Base-by-base conservation (phyloP, 1,140 invertebrate species). In the Drosophila varians region DNA sequence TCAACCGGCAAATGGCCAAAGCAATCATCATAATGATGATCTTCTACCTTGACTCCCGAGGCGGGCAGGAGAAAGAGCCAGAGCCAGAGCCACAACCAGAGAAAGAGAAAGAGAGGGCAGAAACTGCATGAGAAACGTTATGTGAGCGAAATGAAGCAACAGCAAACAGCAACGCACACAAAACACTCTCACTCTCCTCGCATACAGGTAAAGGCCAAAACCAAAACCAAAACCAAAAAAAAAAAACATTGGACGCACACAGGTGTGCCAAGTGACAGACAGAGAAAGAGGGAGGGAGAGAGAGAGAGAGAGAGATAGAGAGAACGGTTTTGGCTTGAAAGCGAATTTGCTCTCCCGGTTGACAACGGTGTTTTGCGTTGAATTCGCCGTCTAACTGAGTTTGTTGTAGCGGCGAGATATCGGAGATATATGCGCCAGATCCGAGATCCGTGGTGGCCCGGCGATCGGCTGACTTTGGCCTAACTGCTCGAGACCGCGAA, bases 121-220 rank as follows among this genome's bases (percentile, higher is more conserved):
- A 90, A 90, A 90, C 76, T 89, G 86, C 86, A 89, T 86, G 86
- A 86, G 76, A 88, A 88, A 83, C 75, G 82, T 87, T 90, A 90
- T 86, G 70, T 77, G 86, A 87, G 77, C 71, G 75, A 72, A 89
- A 89, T 77, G 69, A 82, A 86, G 69, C 79, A 66, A 68, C 69
- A 38, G 36, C 12, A 38, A n/a, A 38, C 16, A 42, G 58, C 73
- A 65, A 64, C 55, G 25, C 73, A 82, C 65, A 60, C 62, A 82
- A 86, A 86, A 86, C 80, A 86, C 80, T 86, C 80, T 86, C 80
- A 86, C 80, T 86, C 80, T 86, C 68, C 64, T 58, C 52, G 34
- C 55, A 52, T 60, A 74, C 70, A 74, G 71, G 70, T 74, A 71
- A n/a, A n/a, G n/a, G n/a, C n/a, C n/a, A n/a, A n/a, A n/a, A n/a